A percentile compares a stretch with the other conserved stretches of the same genome.
These are phyloP conservation scores for Teleopsis dalmanni DNA, from an alignment of 1,140 invertebrate species.

Conservation along the genomic window DNA sequence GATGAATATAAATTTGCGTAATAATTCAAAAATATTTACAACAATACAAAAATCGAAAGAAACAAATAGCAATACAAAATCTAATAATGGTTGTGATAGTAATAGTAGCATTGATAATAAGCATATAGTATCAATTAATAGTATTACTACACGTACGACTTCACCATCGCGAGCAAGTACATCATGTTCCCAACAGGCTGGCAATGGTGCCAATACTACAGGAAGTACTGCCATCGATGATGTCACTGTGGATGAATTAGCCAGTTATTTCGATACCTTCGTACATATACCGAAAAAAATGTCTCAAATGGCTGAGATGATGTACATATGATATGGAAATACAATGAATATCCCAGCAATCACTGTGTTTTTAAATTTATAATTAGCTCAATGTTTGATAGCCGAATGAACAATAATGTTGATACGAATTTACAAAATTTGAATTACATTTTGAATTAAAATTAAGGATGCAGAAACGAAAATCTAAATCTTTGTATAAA, in stretches of 20 bases:
- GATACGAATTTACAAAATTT: too few species aligned
- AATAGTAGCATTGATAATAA: neutral
- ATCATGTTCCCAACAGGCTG: constrained; percentile 57
- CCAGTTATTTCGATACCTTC: constrained; percentile 86
- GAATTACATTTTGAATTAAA: too few species aligned
- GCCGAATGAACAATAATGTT: too few species aligned
- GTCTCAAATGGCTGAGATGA: constrained; percentile 94
- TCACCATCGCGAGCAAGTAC: constrained; percentile 24
- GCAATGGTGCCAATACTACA: constrained; percentile 42
- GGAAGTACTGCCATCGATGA: constrained; percentile 53
- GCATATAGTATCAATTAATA: neutral
- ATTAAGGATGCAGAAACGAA: too few species aligned
- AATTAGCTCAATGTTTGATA: too few species aligned
- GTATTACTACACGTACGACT: constrained; percentile 2
- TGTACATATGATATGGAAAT: constrained; percentile 69
- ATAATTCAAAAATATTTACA: constrained; percentile 19
- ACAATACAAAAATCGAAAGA: constrained; percentile 13
- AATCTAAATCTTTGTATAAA: too few species aligned
- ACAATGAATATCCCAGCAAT: neutral
- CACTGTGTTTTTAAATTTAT: too few species aligned
- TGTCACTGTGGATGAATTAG: constrained; percentile 83
- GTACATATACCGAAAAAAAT: constrained; percentile 94
- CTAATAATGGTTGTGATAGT: neutral
- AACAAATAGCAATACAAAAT: neutral
- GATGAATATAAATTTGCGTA: constrained; percentile 7